Conservation (phyloP, 2,113 vertebrate species). For the Istiophorus platypterus region DNA sequence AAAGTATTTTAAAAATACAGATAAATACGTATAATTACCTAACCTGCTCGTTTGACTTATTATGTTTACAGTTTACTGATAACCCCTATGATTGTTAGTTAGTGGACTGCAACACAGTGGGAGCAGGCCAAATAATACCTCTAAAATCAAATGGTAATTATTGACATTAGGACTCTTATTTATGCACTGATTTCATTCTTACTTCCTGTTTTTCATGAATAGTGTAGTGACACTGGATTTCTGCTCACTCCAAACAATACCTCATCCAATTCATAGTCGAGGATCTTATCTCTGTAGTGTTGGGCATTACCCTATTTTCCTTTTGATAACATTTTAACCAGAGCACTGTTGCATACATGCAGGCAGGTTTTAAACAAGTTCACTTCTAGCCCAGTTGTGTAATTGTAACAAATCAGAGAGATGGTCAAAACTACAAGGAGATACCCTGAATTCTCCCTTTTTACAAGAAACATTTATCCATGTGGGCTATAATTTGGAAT, state of each 20-base stretch:
- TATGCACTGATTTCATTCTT: neutral
- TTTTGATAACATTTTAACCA: neutral
- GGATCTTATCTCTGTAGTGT: neutral
- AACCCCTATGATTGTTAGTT: neutral
- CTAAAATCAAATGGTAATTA: slow-evolving; percentile 24
- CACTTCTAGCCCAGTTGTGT: neutral
- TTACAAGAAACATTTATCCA: neutral
- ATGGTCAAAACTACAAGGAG: neutral
- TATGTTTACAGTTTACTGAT: too few relatives aligned
- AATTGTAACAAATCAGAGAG: neutral
- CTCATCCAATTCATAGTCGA: neutral
- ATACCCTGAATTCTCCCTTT: neutral
- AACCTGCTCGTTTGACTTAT: slow-evolving; percentile 30
- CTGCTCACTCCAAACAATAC: neutral
- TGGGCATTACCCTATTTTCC: neutral
- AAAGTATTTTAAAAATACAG: neutral
- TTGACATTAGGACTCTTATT: neutral
- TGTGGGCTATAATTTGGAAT: neutral
- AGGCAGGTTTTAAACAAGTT: neutral
- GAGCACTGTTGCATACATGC: neutral
- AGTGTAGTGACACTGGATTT: neutral
- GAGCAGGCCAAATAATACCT: neutral
- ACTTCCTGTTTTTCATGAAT: neutral
- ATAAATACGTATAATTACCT: neutral
- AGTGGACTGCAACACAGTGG: neutral